Evolutionary conservation across 1,140 invertebrate species (phyloP).

Genomic region (Cotesia chilonis): DNA sequence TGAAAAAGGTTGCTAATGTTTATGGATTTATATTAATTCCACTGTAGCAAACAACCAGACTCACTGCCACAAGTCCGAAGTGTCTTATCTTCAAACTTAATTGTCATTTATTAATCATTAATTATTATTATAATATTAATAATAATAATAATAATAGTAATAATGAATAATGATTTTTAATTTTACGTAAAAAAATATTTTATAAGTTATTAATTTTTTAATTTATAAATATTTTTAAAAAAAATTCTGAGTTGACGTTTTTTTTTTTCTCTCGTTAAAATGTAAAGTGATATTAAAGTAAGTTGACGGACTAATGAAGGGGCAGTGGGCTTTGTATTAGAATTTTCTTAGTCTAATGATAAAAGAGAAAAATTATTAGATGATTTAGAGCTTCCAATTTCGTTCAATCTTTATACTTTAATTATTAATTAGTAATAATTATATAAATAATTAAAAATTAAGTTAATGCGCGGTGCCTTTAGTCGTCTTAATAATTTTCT

Average conservation of each 20-base stretch:
- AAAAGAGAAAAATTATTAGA: too few species aligned
- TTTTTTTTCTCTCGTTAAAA: neutral
- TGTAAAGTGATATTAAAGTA: too few species aligned
- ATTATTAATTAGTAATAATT: too few species aligned
- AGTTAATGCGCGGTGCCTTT: too few species aligned
- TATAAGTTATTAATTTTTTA: conserved; percentile 8
- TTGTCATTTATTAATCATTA: conserved; percentile 1
- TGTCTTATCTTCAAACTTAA: conserved; percentile 11
- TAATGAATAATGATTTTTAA: conserved; percentile 8
- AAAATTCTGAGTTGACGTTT: conserved; percentile 25
- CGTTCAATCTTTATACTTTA: too few species aligned
- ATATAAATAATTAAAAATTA: too few species aligned
- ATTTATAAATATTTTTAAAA: neutral
- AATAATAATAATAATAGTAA: neutral
- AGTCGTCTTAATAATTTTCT: too few species aligned
- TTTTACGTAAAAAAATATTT: conserved; percentile 2
- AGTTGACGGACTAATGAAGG: too few species aligned
- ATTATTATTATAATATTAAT: neutral
- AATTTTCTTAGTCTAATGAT: too few species aligned
- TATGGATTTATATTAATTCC: too few species aligned
- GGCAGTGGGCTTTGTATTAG: too few species aligned
- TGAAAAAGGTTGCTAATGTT: neutral
- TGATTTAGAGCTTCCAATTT: too few species aligned
- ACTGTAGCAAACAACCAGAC: neutral
- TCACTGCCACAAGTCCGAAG: conserved; percentile 10